phyloP scores from a whole-genome alignment of 2,888 invertebrate species.

The Ophioninae sp. region DNA sequence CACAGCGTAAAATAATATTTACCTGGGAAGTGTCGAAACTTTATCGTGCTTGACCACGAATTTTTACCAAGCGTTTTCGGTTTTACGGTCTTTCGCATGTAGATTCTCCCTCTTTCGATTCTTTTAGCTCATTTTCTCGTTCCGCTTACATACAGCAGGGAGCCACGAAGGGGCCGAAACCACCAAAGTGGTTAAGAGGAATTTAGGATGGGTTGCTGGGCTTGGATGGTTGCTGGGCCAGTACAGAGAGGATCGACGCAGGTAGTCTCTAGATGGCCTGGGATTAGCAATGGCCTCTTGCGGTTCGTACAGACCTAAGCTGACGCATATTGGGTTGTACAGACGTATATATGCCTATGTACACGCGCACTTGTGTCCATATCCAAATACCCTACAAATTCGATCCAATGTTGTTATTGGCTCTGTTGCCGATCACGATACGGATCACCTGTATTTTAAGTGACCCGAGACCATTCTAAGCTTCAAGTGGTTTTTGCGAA shows the following conservation, averaged over 20 bases:
- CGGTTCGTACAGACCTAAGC: neutral
- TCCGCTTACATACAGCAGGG: neutral
- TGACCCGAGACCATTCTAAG: neutral
- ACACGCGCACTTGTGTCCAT: neutral
- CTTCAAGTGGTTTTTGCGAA: neutral
- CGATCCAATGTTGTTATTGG: neutral
- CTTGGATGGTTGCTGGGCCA: constrained; percentile 55
- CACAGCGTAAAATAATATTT: neutral
- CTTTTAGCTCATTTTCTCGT: constrained; percentile 26
- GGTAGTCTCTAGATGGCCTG: constrained; percentile 43
- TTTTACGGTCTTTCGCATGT: neutral
- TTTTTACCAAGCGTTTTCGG: neutral
- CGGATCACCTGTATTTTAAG: constrained; percentile 45
- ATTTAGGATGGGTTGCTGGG: constrained; percentile 36
- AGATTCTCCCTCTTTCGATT: constrained; percentile 9
- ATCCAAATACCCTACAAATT: neutral
- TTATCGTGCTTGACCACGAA: neutral
- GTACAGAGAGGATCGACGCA: constrained; percentile 12
- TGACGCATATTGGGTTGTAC: neutral
- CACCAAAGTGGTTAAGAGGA: constrained; percentile 58
- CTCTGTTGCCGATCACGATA: constrained; percentile 25
- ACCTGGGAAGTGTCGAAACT: neutral
- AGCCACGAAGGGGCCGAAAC: constrained; percentile 40
- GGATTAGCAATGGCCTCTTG: constrained; percentile 29
- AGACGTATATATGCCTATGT: neutral